Evolutionary conservation across 2,113 vertebrate genomes (phyloP).

Genomic region (Myrmecophaga tridactyla): DNA sequence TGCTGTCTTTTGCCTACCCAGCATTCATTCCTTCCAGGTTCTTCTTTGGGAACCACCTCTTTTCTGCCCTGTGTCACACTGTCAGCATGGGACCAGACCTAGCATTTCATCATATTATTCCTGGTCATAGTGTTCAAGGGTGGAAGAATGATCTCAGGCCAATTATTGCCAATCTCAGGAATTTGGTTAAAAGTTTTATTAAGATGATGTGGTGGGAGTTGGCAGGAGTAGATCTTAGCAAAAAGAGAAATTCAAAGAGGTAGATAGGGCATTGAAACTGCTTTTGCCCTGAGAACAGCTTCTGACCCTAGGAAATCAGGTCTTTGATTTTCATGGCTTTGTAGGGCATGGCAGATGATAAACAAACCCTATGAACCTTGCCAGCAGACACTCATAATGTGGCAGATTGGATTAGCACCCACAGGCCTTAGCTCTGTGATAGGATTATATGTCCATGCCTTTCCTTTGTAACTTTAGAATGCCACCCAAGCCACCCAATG

Average conservation of each 20-base stretch:
- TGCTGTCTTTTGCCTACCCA: not conserved
- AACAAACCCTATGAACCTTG: not conserved
- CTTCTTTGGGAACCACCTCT: not conserved
- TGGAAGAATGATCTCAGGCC: not conserved
- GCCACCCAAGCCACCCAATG: not conserved
- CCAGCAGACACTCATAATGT: not conserved
- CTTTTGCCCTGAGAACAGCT: not conserved
- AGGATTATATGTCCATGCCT: not conserved
- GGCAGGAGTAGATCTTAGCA: not conserved
- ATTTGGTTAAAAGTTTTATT: not conserved
- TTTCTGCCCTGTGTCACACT: not conserved
- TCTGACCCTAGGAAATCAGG: not conserved
- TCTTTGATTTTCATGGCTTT: not conserved
- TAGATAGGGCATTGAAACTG: not conserved
- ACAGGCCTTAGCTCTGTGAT: not conserved
- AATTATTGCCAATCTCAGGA: not conserved
- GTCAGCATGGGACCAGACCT: not conserved
- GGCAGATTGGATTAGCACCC: not conserved
- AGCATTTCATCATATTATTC: not conserved
- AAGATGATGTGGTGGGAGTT: not conserved
- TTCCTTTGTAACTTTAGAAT: not conserved
- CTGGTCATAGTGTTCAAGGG: not conserved
- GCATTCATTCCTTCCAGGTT: not conserved
- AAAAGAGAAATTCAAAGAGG: not conserved
- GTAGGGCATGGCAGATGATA: not conserved